phyloP scores from a whole-genome alignment of 2,888 invertebrate species.

The Nomada fucata region DNA sequence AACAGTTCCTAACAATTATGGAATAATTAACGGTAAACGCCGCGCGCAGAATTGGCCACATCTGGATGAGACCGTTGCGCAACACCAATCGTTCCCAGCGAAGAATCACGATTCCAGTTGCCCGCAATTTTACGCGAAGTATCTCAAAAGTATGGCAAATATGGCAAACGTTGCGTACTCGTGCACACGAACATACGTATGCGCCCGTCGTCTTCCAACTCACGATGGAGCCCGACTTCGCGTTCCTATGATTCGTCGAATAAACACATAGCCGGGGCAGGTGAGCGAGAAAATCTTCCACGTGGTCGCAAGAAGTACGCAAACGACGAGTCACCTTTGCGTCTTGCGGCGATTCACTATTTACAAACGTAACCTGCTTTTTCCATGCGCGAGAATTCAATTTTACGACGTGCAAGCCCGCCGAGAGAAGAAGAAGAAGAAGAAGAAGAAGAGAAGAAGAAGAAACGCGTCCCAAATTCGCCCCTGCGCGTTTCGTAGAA shows the following conservation, averaged over 20 bases:
- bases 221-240: not conserved
- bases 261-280: conserved; percentile 36
- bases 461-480: not conserved
- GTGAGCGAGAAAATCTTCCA: conserved; percentile 24
- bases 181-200: not conserved
- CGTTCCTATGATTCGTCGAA: conserved; percentile 10
- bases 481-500: conserved; percentile 1
- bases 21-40: conserved; percentile 32
- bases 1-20: conserved; percentile 29
- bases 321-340: conserved; percentile 36
- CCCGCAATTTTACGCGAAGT: conserved; percentile 17
- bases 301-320: conserved; percentile 7
- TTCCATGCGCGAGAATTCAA: not conserved
- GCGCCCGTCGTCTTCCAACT: conserved; percentile 26
- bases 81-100: not conserved
- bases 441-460: not conserved
- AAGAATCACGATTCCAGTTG: conserved; percentile 17
- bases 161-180: conserved; percentile 54
- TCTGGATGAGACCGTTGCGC: conserved; percentile 8
- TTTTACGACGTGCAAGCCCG: no score
- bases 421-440: no score
- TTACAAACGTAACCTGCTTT: conserved; percentile 47
- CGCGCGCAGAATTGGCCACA: conserved; percentile 20
- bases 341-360: conserved; percentile 46
- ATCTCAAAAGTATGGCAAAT: conserved; percentile 54